phyloP scores from a whole-genome alignment of 2,888 invertebrate species.

The Drosophila hamatofila region DNA sequence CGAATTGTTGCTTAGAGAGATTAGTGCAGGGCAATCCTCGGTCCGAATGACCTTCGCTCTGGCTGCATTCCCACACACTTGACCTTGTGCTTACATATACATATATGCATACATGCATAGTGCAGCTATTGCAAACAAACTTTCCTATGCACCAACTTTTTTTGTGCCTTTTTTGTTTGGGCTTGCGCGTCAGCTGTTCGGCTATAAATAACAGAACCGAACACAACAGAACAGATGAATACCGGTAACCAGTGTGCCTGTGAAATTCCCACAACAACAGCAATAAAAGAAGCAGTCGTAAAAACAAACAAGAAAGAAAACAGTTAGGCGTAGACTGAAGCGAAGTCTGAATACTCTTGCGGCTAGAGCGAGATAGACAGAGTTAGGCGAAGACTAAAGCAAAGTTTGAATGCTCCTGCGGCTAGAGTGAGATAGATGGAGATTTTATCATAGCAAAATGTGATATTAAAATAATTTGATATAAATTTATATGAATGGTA shows the following conservation, averaged over 20 bases:
- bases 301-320: slow-evolving; percentile 6
- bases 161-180: neutral
- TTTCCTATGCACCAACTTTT: neutral
- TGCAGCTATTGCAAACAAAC: slow-evolving; percentile 8
- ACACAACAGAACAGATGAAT: slow-evolving; percentile 5
- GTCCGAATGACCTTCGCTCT: slow-evolving; percentile 37
- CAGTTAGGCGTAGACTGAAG: neutral
- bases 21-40: slow-evolving; percentile 32
- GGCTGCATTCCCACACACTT: slow-evolving; percentile 42
- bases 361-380: slow-evolving; percentile 1
- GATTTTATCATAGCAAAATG: neutral
- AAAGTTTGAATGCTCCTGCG: slow-evolving; percentile 1
- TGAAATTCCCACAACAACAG: slow-evolving; percentile 67
- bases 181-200: slow-evolving; percentile 39
- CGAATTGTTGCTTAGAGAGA: slow-evolving; percentile 21
- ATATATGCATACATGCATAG: neutral
- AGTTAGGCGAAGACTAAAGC: neutral
- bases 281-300: slow-evolving; percentile 1
- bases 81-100: slow-evolving; percentile 57
- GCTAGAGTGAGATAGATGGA: neutral
- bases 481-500: neutral
- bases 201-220: slow-evolving; percentile 36
- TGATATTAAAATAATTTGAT: neutral
- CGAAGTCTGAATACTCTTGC: slow-evolving; percentile 6
- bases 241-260: slow-evolving; percentile 41